Conservation (phyloP, 2,888 invertebrate genomes). For the Arrhopalites spinosus region DNA sequence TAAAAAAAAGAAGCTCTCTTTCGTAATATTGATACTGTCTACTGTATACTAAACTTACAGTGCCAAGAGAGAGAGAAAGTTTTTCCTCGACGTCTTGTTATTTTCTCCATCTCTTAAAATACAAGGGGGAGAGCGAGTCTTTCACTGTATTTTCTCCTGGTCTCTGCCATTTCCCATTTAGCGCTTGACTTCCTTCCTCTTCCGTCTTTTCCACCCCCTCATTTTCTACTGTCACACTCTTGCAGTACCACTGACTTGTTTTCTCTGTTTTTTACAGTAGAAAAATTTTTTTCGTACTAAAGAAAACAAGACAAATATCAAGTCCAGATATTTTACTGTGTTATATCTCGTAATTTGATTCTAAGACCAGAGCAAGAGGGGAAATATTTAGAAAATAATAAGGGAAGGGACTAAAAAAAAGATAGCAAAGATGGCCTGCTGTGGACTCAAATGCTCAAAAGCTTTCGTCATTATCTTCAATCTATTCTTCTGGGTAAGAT, state of each 20-base stretch:
- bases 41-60: background rate
- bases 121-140: background rate
- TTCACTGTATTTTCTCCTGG: background rate
- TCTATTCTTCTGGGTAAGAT: conserved; percentile 61
- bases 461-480: conserved; percentile 61
- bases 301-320: too few relatives aligned
- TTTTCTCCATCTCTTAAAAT: background rate
- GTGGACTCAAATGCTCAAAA: conserved; percentile 61
- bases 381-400: too few relatives aligned
- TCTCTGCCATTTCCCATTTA: conserved; percentile 8
- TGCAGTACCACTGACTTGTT: background rate
- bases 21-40: background rate
- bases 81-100: background rate
- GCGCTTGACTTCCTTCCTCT: background rate
- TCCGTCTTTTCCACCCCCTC: background rate
- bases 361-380: too few relatives aligned
- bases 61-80: too few relatives aligned
- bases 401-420: too few relatives aligned
- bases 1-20: background rate
- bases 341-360: too few relatives aligned
- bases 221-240: background rate
- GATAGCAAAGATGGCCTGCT: conserved; percentile 59
- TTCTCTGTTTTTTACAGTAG: background rate
- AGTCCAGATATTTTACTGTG: too few relatives aligned
- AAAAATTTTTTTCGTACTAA: too few relatives aligned